A percentile compares a stretch with the other conserved stretches of the same genome.
Conservation (phyloP, 30 jellyfish, hydroid and myxozoan genomes). For the Aurelia aurita complex sp. Pacific region DNA sequence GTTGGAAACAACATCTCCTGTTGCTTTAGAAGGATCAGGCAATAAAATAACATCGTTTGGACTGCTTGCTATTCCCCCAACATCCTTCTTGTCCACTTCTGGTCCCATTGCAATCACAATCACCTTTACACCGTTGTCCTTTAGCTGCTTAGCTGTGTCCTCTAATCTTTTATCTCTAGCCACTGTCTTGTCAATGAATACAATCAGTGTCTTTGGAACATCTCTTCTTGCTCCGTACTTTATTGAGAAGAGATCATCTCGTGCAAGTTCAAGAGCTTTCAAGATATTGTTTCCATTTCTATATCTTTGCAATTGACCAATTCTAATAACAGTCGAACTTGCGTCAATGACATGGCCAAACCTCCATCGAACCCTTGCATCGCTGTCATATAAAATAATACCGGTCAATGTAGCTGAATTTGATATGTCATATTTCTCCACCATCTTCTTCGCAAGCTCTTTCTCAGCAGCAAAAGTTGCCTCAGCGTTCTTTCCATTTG, state of each 20-base stretch:
- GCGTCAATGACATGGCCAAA: constrained; percentile 33
- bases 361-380: neutral
- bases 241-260: constrained; percentile 13
- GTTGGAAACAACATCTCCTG: neutral
- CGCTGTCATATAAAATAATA: constrained; percentile 19
- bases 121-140: constrained; percentile 38
- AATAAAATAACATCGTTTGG: neutral
- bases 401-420: constrained; percentile 45
- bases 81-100: constrained; percentile 14
- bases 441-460: constrained; percentile 34
- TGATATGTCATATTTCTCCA: constrained; percentile 22
- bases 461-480: constrained; percentile 47
- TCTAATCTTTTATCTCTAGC: neutral
- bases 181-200: neutral
- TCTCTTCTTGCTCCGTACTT: constrained; percentile 31
- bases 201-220: constrained; percentile 44
- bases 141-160: constrained; percentile 25
- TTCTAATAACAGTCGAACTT: neutral
- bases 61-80: constrained; percentile 20
- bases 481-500: constrained; percentile 26
- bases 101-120: constrained; percentile 42
- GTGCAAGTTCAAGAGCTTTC: constrained; percentile 61
- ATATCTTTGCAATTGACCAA: constrained; percentile 1
- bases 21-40: neutral
- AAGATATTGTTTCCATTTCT: constrained; percentile 23